Base-by-base conservation (phyloP, 2,888 invertebrate genomes). In the Hoplodrina blanda region DNA sequence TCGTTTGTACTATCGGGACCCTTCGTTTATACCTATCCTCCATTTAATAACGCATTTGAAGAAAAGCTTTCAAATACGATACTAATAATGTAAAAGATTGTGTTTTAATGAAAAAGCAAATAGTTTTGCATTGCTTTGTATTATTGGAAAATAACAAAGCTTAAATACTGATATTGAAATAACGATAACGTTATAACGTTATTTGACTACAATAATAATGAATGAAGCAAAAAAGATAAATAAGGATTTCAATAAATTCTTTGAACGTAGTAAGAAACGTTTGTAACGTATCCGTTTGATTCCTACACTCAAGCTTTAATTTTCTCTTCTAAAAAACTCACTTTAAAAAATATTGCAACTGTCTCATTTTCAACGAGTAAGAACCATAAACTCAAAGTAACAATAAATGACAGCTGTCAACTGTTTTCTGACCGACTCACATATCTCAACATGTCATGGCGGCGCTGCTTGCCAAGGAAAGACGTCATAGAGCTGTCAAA, bases 341-440 rank as follows among this genome's bases (percentile, higher is more conserved):
- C 5, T 1, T 4, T 30, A 8, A 11, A 17, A 52, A 62, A 10
- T 57, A 13, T 66, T 54, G 57, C 49, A 74, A 54, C 41, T 6
- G 41, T 53, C 20, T 41, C 2, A 10, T 49, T 41, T 33, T 1
- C 41, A 46, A 17, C 20, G 6, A 25, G 11, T n/a, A 53, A 33
- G n/a, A n/a, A n/a, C n/a, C n/a, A n/a, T n/a, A n/a, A n/a, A n/a
- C n/a, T 17, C 19, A 30, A 73, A 41, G 41, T 65, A n/a, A 37
- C 17, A 37, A 10, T 41, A 57, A 64, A 33, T 72, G 20, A 66
- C 66, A 65, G 56, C 65, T 72, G 72, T 73, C 72, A 73, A 46
- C 25, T 57, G 73, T 63, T 44, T 66, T 46, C 13, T 56, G 11
- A 56, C 8, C 1, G 46, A 37, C 56, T 73, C 50, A 37, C 25